phyloP scores from a whole-genome alignment of 2,113 vertebrate genomes.

The Spheniscus mendiculus region DNA sequence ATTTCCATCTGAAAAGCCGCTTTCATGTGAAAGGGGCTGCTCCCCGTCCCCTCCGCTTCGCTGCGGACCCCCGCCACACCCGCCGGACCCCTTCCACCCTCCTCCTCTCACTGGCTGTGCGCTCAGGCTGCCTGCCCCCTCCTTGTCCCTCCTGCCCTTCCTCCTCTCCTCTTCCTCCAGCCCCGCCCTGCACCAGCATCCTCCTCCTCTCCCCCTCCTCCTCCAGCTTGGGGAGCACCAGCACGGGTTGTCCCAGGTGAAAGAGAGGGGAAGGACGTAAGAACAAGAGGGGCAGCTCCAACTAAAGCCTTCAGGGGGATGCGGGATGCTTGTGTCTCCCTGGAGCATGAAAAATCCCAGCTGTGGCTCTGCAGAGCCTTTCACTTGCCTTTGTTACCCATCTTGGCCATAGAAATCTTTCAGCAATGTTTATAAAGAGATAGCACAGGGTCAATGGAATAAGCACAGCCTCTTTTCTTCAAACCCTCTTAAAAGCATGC shows the following conservation, averaged over 20 bases:
- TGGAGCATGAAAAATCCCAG: constrained; percentile 18
- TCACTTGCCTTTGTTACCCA: neutral
- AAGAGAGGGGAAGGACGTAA: neutral
- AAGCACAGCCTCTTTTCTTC: neutral
- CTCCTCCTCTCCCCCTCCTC: neutral
- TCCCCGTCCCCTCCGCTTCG: neutral
- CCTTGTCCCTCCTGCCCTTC: neutral
- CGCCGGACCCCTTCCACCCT: neutral
- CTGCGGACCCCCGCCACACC: neutral
- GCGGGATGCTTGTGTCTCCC: neutral
- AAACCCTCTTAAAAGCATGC: neutral
- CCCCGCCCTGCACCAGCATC: neutral
- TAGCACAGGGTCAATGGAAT: neutral
- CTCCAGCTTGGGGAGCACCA: neutral
- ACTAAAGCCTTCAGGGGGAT: neutral
- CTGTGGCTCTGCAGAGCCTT: neutral
- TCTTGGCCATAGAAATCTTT: neutral
- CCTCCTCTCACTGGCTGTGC: neutral
- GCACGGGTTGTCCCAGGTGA: neutral
- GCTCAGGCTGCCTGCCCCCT: neutral
- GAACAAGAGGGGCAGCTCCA: neutral
- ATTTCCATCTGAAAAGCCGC: constrained; percentile 66
- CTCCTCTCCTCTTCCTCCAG: neutral
- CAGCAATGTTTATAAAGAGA: neutral
- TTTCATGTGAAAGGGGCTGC: neutral